Conservation (phyloP, 2,888 invertebrate genomes). For the Alitta virens region DNA sequence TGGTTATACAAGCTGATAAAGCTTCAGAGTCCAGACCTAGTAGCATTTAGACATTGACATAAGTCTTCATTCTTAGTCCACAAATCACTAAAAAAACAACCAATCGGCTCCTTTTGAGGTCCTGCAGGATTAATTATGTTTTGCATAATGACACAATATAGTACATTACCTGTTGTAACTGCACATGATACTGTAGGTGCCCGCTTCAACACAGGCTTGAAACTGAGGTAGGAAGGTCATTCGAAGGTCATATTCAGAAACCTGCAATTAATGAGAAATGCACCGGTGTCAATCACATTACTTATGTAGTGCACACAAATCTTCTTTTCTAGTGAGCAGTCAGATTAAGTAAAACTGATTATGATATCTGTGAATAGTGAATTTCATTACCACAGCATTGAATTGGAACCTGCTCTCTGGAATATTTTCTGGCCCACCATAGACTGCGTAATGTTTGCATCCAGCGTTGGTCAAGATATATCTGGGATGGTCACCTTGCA, state of each 20-base stretch:
- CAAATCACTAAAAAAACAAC: no score
- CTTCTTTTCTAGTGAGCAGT: no score
- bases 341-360: no score
- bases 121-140: neutral
- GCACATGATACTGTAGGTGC: constrained; percentile 51
- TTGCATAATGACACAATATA: neutral
- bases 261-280: constrained; percentile 29
- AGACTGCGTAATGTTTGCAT: constrained; percentile 52
- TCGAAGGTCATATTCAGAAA: constrained; percentile 41
- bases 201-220: constrained; percentile 43
- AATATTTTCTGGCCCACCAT: constrained; percentile 52
- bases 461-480: constrained; percentile 50
- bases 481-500: constrained; percentile 45
- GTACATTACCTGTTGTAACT: constrained; percentile 47
- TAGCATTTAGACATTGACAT: no score
- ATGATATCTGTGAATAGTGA: neutral
- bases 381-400: constrained; percentile 23
- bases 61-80: no score
- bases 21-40: no score
- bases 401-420: constrained; percentile 29
- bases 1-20: no score
- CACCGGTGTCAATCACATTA: neutral
- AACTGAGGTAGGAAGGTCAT: constrained; percentile 49
- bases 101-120: neutral
- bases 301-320: neutral